Base-by-base conservation (phyloP, 2,888 invertebrate genomes). In the Drosophila subsilvestris region DNA sequence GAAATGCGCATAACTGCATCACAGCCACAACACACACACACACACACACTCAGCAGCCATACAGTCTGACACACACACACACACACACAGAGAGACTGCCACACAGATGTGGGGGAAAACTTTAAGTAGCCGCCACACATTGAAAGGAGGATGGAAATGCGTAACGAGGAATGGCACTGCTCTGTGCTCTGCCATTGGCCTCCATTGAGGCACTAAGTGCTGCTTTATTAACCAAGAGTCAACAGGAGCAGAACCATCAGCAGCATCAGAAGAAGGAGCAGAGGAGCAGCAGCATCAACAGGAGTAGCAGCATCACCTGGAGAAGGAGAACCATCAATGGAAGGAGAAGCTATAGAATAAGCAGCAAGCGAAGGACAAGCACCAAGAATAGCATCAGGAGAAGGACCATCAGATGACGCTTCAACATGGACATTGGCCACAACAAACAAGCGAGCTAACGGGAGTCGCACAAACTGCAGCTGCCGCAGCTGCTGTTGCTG, bases 1-100 rank as follows among this genome's bases (percentile, higher is more conserved):
- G 77, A 83, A 86, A 80, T 83, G 85, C 75, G 77, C 86, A 86
- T 84, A 86, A 86, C 85, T 86, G 87, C 87, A 82, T 78, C 80
- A 78, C 72, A 70, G 75, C 63, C 54, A 63, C 45, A 58, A 61
- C 61, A 58, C 54, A 48, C 49, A 22, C 53, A 48, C 57, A 25
- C 32, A 32, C 37, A 47, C 51, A 48, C 22, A n/a, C n/a, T 20
- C 45, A 56, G 27, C 27, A 14, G 22, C 61, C 22, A 37, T 48
- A 48, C 18, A 58, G 14, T 17, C 53, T 47, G 43, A 20, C 22
- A 20, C 42, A 29, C 42, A 22, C 22, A 22, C 22, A 22, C n/a
- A 7, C 7, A 7, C 25, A 27, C 1, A 27, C 1, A 27, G 27
- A 8, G 7, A 27, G 32, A 32, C 32, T 32, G 12, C 32, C 58